phyloP scores from a whole-genome alignment of 2,113 vertebrate genomes.

The Ranitomeya variabilis region DNA sequence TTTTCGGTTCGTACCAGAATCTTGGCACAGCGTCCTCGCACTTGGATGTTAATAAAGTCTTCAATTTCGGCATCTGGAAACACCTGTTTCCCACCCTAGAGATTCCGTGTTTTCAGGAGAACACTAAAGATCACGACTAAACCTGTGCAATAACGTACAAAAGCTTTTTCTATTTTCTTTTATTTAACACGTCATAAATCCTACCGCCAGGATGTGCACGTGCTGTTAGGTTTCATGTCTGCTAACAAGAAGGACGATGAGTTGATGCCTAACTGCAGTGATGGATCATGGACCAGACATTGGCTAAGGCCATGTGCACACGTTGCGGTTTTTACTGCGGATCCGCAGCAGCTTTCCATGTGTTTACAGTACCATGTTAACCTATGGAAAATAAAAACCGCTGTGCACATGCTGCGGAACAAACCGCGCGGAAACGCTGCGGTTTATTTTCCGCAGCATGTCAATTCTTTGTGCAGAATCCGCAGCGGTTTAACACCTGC shows the following conservation, averaged over 20 bases:
- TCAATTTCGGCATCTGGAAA: slow-evolving; percentile 30
- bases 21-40: slow-evolving; percentile 15
- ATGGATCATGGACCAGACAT: neutral
- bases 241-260: neutral
- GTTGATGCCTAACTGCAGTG: neutral
- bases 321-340: no score
- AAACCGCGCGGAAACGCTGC: no score
- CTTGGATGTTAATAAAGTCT: slow-evolving; percentile 20
- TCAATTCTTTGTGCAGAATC: no score
- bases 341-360: no score
- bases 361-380: no score
- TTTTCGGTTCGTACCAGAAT: neutral
- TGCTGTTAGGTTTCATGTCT: neutral
- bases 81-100: slow-evolving; percentile 52
- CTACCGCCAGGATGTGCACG: slow-evolving; percentile 10
- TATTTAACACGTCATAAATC: slow-evolving; percentile 51
- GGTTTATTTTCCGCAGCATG: no score
- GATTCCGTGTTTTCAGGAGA: slow-evolving; percentile 30
- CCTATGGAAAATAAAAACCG: no score
- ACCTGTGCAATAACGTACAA: slow-evolving; percentile 22
- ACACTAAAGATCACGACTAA: slow-evolving; percentile 5
- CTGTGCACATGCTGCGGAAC: no score
- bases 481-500: no score
- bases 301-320: no score
- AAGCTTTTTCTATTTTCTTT: slow-evolving; percentile 30